Evolutionary conservation across 2,797 vertebrate species (phyloP).

Genomic region (Diplodus sargus): DNA sequence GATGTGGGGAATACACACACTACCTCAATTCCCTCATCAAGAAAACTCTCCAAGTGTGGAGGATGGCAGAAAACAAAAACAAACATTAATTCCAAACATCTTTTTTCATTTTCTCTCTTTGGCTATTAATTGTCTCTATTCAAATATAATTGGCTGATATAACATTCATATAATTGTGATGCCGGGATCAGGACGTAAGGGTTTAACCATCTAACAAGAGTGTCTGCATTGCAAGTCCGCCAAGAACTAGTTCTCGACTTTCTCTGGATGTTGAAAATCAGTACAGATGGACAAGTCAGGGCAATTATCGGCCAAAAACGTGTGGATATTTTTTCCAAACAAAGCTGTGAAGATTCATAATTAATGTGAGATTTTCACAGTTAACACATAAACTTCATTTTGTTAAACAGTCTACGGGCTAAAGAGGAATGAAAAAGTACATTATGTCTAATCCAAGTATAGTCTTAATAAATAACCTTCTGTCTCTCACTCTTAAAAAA

Average conservation of each 20-base stretch:
- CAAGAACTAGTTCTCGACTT: slow-evolving; percentile 67
- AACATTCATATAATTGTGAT: slow-evolving; percentile 42
- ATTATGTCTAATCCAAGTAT: slow-evolving; percentile 67
- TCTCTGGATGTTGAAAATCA: slow-evolving; percentile 73
- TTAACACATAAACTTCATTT: slow-evolving; percentile 72
- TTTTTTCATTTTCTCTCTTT: slow-evolving; percentile 43
- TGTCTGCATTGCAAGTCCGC: slow-evolving; percentile 53
- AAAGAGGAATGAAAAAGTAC: slow-evolving; percentile 63
- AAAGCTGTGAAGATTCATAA: slow-evolving; percentile 81
- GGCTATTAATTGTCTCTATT: slow-evolving; percentile 26
- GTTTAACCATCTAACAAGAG: slow-evolving; percentile 54
- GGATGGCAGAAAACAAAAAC: slow-evolving; percentile 48
- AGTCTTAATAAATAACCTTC: slow-evolving; percentile 64
- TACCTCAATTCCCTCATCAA: slow-evolving; percentile 50
- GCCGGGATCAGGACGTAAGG: slow-evolving; percentile 57
- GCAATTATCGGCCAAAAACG: slow-evolving; percentile 71
- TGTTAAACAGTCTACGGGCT: slow-evolving; percentile 53
- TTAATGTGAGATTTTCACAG: slow-evolving; percentile 82
- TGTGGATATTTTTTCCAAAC: slow-evolving; percentile 72
- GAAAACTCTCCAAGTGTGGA: slow-evolving; percentile 41
- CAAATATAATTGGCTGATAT: slow-evolving; percentile 51
- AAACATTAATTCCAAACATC: slow-evolving; percentile 48
- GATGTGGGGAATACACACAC: slow-evolving; percentile 57
- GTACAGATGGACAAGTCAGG: slow-evolving; percentile 77
- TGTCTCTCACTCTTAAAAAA: slow-evolving; percentile 55